Evolutionary conservation across 1,140 invertebrate genomes (phyloP), one percentile per base, ranked within the genome.

Genomic region (Hylaeus anthracinus): DNA sequence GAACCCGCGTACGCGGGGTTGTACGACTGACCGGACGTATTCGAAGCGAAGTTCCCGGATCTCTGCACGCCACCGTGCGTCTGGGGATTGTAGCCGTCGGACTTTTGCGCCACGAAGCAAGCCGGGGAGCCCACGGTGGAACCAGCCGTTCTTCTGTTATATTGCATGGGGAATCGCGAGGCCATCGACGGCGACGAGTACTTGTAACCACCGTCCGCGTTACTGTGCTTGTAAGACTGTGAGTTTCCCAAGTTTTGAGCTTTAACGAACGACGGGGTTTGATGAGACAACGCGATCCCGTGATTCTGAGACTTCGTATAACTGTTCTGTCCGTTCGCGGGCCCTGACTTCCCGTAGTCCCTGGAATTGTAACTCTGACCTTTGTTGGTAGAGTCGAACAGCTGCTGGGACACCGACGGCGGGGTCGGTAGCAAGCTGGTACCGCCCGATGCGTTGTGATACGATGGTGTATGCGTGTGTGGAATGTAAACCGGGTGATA

Each of bases 401-500:
- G 88, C 9, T 86, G 67, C 45, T 88, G 87, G 15, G 71, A 76
- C 9, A 76, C 15, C 2, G 74, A 71, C 9, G 81, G 67, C 3
- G 91, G 92, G 12, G 92, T 92, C 3, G 92, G 92, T 10, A 93
- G 80, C 1, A 93, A 87, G 81, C 90, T 92, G 37, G 85, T 66
- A 41, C 90, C 88, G 71, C 81, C 78, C 12, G 86, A 83, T 41
- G 86, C 66, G 51, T 81, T 84, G 43, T 88, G 82, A 72, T 78
- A 88, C 14, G 81, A 71, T 37, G 86, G 74, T 79, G 73, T 69
- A 74, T 85, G 80, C 41, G 84, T 26, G 58, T 91, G 90, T 15
- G 91, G 90, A 81, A 92, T 87, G 85, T 91, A 93, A 41, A 92
- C 78, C 43, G 89, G 90, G 55, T 91, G 91, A 72, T 93, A 93